These are phyloP conservation scores for Myopa tessellatipennis DNA, from an alignment of 2,888 invertebrate genomes.

Conservation along the genomic window DNA sequence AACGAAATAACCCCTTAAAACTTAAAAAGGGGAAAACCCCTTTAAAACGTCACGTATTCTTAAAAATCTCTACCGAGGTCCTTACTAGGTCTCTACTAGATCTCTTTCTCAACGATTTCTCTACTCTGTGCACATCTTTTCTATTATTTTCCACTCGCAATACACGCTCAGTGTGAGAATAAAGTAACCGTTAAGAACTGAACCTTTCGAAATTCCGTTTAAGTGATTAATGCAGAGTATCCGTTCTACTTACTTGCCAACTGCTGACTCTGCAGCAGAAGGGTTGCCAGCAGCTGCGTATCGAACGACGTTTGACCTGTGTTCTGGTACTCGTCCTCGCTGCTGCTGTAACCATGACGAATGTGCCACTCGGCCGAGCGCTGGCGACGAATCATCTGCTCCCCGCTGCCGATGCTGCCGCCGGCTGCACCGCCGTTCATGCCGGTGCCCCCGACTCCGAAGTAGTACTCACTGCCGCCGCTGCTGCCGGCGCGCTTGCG, in stretches of 20 bases:
- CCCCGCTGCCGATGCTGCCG: conserved; percentile 55
- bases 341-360: conserved; percentile 70
- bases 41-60: too few species aligned
- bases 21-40: too few species aligned
- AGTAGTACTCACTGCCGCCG: conserved; percentile 65
- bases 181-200: too few species aligned
- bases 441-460: conserved; percentile 53
- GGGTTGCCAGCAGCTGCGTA: conserved; percentile 72
- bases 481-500: conserved; percentile 66
- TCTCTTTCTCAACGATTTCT: too few species aligned
- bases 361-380: conserved; percentile 73
- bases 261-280: conserved; percentile 73
- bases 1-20: too few species aligned
- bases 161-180: too few species aligned
- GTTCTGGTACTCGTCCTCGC: conserved; percentile 71
- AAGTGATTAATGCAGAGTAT: conserved; percentile 12
- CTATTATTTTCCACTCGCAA: too few species aligned
- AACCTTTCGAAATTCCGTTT: neutral
- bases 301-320: conserved; percentile 69
- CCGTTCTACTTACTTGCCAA: conserved; percentile 70
- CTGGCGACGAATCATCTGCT: conserved; percentile 69
- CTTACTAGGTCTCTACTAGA: too few species aligned
- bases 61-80: too few species aligned
- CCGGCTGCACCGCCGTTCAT: conserved; percentile 56
- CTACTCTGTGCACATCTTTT: too few species aligned